Conservation (phyloP, 2,113 vertebrate genomes). For the Crotalus horridus region DNA sequence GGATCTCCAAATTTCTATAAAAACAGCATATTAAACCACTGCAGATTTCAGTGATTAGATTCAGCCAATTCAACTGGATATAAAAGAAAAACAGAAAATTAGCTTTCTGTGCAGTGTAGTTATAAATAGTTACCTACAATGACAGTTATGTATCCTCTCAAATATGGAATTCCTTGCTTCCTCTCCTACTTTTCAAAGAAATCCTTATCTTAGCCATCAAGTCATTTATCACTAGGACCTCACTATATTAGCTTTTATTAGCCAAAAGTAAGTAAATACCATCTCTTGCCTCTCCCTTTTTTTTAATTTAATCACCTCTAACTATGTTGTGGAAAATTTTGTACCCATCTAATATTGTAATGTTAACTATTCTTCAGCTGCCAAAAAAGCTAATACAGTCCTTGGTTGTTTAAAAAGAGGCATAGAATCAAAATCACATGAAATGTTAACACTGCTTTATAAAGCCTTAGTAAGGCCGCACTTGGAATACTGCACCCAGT, state of each 20-base stretch:
- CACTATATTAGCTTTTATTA: constrained; percentile 61
- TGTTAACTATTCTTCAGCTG: not conserved
- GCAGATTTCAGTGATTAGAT: constrained; percentile 43
- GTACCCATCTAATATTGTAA: not conserved
- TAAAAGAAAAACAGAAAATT: constrained; percentile 53
- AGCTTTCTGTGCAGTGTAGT: constrained; percentile 57
- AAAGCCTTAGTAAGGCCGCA: too few species aligned
- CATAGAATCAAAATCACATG: too few species aligned
- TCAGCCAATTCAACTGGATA: constrained; percentile 30
- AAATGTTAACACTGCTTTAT: too few species aligned
- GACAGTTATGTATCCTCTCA: constrained; percentile 45
- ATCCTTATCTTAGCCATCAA: constrained; percentile 47
- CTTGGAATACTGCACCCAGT: too few species aligned
- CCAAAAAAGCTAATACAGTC: too few species aligned
- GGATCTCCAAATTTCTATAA: not conserved
- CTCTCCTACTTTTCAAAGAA: constrained; percentile 64
- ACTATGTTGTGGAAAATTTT: constrained; percentile 39
- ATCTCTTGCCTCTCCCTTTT: not conserved
- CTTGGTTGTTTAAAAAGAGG: too few species aligned
- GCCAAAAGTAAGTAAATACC: constrained; percentile 39
- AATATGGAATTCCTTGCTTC: constrained; percentile 53
- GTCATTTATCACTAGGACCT: constrained; percentile 61
- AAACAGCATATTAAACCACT: rapidly evolving
- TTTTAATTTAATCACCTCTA: constrained; percentile 47
- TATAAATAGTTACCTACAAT: constrained; percentile 59